Evolutionary conservation across 1,140 invertebrate species (phyloP).

Genomic region (Papilio glaucus): DNA sequence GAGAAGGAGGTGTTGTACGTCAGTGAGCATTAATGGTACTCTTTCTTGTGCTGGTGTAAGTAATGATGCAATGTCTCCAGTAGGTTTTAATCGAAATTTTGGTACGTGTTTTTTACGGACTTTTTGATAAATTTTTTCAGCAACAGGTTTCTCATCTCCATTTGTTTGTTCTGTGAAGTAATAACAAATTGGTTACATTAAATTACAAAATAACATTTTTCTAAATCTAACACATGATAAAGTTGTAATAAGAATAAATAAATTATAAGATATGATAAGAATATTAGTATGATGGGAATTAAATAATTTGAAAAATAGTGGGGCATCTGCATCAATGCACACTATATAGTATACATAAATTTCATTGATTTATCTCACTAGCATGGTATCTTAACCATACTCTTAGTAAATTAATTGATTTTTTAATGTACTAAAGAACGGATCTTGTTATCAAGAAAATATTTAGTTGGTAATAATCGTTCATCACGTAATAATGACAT

Average conservation of each 20-base stretch:
- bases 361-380: too few species aligned
- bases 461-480: too few species aligned
- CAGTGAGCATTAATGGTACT: constrained; percentile 91
- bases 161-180: constrained; percentile 42
- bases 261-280: too few species aligned
- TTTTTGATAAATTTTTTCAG: constrained; percentile 36
- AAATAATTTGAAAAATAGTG: background rate
- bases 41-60: constrained; percentile 81
- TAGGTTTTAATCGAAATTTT: constrained; percentile 84
- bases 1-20: constrained; percentile 92
- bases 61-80: constrained; percentile 86
- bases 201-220: background rate
- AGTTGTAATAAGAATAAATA: too few species aligned
- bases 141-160: constrained; percentile 32
- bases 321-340: background rate
- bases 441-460: too few species aligned
- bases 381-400: too few species aligned
- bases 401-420: too few species aligned
- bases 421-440: too few species aligned
- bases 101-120: constrained; percentile 84
- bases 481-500: too few species aligned
- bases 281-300: too few species aligned
- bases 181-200: background rate
- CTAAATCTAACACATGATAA: too few species aligned
- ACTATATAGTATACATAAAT: too few species aligned